Percentiles rank a stretch among this genome's conserved stretches.
Conservation (phyloP, 2,113 vertebrate genomes). For the Sinocyclocheilus anshuiensis region DNA sequence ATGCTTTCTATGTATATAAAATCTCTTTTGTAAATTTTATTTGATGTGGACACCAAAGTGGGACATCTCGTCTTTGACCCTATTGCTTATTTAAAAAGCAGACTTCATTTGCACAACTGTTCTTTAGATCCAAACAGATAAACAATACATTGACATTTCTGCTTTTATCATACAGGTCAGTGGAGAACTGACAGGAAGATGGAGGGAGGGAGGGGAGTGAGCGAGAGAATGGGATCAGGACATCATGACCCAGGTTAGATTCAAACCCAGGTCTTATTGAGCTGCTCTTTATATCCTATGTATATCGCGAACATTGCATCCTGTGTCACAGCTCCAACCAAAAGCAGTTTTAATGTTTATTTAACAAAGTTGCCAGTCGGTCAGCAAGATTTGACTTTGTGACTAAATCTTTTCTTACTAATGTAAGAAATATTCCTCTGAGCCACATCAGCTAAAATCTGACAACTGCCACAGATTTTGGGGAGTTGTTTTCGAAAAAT, state of each 20-base stretch:
- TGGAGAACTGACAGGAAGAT: background rate
- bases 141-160: background rate
- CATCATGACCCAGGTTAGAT: background rate
- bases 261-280: background rate
- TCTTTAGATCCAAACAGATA: background rate
- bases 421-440: background rate
- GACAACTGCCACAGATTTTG: background rate
- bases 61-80: background rate
- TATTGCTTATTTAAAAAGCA: background rate
- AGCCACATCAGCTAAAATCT: background rate
- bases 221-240: background rate
- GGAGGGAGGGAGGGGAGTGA: background rate
- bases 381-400: background rate
- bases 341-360: background rate
- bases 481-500: background rate
- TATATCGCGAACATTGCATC: background rate
- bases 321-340: background rate
- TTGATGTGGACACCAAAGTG: background rate
- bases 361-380: background rate
- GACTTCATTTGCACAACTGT: background rate
- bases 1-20: background rate
- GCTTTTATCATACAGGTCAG: background rate
- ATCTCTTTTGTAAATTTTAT: background rate
- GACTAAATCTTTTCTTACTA: background rate
- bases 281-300: background rate